Conservation (phyloP, 2,888 invertebrate species). For the Liodrosophila aerea region DNA sequence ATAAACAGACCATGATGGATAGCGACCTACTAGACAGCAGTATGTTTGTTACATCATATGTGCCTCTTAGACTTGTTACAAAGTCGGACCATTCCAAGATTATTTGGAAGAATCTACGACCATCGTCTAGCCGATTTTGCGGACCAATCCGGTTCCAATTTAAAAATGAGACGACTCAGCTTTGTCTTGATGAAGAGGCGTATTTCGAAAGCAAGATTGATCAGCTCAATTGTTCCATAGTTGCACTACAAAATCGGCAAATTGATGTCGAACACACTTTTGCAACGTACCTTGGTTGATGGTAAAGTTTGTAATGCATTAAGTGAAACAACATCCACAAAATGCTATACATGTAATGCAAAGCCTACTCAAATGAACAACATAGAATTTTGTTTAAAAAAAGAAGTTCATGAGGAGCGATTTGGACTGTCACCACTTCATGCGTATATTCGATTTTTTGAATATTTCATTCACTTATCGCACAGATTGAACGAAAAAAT, state of each 20-base stretch:
- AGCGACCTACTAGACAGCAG: constrained; percentile 16
- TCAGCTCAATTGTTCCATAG: not conserved
- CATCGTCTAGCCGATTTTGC: constrained; percentile 9
- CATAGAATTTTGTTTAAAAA: constrained; percentile 8
- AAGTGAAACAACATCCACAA: constrained; percentile 15
- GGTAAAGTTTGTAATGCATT: constrained; percentile 13
- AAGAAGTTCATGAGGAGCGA: constrained; percentile 20
- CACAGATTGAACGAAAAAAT: constrained; percentile 28
- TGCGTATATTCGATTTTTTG: constrained; percentile 27
- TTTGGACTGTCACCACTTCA: constrained; percentile 29
- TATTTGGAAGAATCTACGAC: constrained; percentile 12
- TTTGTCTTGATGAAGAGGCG: constrained; percentile 13
- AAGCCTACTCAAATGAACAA: not conserved
- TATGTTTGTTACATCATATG: constrained; percentile 29
- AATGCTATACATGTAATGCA: constrained; percentile 4
- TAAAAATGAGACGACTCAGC: constrained; percentile 16
- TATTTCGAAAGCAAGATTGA: constrained; percentile 10
- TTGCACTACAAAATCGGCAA: not conserved
- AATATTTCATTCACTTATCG: constrained; percentile 23
- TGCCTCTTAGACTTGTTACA: constrained; percentile 7
- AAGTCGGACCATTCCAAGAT: constrained; percentile 1
- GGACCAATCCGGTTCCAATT: constrained; percentile 11
- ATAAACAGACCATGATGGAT: constrained; percentile 9
- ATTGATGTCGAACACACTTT: not conserved
- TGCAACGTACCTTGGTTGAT: constrained; percentile 16